A percentile compares a stretch with the other conserved stretches of the same genome.
phyloP scores from a whole-genome alignment of 2,888 invertebrate genomes.

The Meghimatium bilineatum region DNA sequence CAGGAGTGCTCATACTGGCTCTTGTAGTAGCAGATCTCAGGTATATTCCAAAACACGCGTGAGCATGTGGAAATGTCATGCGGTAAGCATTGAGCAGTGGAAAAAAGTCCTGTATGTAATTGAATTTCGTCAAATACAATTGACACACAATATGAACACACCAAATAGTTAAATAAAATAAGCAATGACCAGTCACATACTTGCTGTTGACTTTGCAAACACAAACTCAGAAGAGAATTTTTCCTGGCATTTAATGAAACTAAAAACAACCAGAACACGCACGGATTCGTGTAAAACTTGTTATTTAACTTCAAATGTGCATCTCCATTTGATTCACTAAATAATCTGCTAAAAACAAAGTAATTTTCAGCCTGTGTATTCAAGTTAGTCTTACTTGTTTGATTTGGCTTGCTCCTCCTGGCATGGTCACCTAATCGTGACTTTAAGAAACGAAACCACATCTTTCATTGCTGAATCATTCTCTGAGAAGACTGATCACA shows the following conservation, averaged over 20 bases:
- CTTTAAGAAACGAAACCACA: not conserved
- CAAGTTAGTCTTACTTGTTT: not conserved
- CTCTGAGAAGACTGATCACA: not conserved
- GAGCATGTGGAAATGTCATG: not conserved
- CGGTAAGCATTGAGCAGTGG: not conserved
- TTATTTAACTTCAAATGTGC: not conserved
- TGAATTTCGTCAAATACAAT: not conserved
- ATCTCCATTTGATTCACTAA: not conserved
- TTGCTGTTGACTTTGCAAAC: not conserved
- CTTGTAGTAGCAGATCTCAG: not conserved
- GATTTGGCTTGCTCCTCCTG: not conserved
- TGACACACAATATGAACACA: not conserved
- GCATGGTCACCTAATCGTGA: not conserved
- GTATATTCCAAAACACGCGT: not conserved
- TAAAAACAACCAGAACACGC: not conserved
- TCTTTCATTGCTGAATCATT: slow-evolving; percentile 22
- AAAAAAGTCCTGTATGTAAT: too few relatives aligned
- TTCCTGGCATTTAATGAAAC: not conserved
- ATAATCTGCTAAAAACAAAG: not conserved
- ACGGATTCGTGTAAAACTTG: not conserved
- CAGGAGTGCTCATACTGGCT: slow-evolving; percentile 34
- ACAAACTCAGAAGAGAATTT: not conserved
- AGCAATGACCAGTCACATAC: not conserved
- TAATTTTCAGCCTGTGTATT: not conserved
- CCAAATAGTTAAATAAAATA: not conserved